Evolutionary conservation across 2,888 invertebrate species (phyloP), one percentile per base, ranked within the genome.

Genomic region (Mongoloraphidia duomilia): DNA sequence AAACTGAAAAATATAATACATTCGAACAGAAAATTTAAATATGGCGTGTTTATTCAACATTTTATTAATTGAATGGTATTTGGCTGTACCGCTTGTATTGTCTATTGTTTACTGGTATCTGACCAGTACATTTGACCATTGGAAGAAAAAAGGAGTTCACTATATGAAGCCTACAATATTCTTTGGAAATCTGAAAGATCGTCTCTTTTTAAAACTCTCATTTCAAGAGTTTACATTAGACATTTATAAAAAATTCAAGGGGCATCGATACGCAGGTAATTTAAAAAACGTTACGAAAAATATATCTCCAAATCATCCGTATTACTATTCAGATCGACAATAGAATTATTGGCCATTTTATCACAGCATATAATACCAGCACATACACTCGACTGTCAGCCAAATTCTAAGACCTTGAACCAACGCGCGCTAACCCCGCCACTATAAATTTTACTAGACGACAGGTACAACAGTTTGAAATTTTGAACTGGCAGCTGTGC

Each of bases 141-240:
- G 64, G 64, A 57, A 59, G 43, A 56, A 57, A 42, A 51, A 50
- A 34, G 58, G 57, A 9, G 48, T 64, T 3, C 56, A 56, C 11
- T 55, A 54, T 14, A 37, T 58, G 9, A 53, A 60, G 51, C 62
- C 63, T 2, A 50, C 44, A 8, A 58, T 62, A 42, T 61, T 61
- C 0, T 56, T 60, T 26, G 64, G 64, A 13, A 60, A 57, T 44
- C 49, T 45, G 1, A 48, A 44, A 17, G 56, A 56, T 26, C 46
- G 57, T 5, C 49, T 60, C 11, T 11, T 52, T 1, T 35, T 38
- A 9, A 49, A 44, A 14, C 42, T 49, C 2, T 45, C 49, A 2
- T 14, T 49, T 2, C 47, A 45, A 5, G 49, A 50, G 14, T 40
- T 44, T 9, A 49, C 49, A 9, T 14, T 52, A 49, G 49, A 50